Base-by-base conservation (phyloP, 2,113 vertebrate species). In the Crypturellus undulatus region DNA sequence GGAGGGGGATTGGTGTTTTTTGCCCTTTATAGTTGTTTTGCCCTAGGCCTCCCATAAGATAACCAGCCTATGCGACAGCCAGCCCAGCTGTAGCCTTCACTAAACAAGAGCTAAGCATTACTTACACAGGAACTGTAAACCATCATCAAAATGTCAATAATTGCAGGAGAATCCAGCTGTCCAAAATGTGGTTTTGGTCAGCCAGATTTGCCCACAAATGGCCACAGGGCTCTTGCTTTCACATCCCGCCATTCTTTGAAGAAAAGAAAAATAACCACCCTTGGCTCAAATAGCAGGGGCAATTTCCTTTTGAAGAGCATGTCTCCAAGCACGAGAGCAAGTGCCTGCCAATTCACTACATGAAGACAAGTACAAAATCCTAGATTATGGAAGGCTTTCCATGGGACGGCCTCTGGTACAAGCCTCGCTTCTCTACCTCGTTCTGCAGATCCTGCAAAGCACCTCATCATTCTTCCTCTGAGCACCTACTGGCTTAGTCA, bases 51-150 rank as follows among this genome's bases (percentile, higher is more conserved):
- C 75, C 32, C 36, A 67, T 67, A 89, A 84, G 25, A 60, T 70
- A 89, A 89, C 63, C 65, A 85, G 84, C 65, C 89, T 89, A 75
- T 80, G 93, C 91, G 70, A 95, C 59, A 84, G 86, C 85, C 59
- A 52, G 70, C 87, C 92, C 87, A 93, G 87, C 71, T 92, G 84
- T 73, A 87, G 77, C 73, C 89, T 92, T 87, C 84, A 52, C 70
- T 94, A 92, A 97, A 92, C 87, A 93, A 79, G 77, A 89, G 86
- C 87, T 67, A 93, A 91, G 88, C 78, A 94, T 96, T 95, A 95
- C 79, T 90, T 94, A 79, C 34, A 86, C 5, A 84, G 89, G 78
- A 95, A 90, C 47, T 84, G 70, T 80, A 95, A 96, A 88, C 82
- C 85, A 78, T 92, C 84, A 95, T 93, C 96, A 89, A 95, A 96